Evolutionary conservation across 2,888 invertebrate genomes (phyloP).

Genomic region (Shargacucullia verbasci): DNA sequence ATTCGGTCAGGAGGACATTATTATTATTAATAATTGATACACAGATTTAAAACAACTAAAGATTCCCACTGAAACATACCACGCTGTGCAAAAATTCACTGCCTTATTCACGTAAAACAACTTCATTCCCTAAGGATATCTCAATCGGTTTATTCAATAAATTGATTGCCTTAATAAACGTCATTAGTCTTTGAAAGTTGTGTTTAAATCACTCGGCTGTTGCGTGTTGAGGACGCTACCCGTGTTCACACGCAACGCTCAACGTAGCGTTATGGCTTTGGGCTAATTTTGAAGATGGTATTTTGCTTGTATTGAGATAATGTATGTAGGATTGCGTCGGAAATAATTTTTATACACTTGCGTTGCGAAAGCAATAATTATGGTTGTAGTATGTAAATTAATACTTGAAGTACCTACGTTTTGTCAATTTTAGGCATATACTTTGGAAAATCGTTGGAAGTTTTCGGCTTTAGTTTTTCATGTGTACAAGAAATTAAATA

Average conservation of each 20-base stretch:
- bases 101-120: constrained; percentile 37
- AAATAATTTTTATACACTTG: background rate
- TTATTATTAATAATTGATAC: too few species aligned
- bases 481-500: too few species aligned
- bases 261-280: constrained; percentile 48
- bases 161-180: constrained; percentile 85
- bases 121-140: constrained; percentile 70
- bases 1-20: too few species aligned
- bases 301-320: constrained; percentile 34
- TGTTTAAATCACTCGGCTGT: constrained; percentile 79
- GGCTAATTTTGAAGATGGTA: constrained; percentile 51
- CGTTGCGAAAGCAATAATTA: too few species aligned
- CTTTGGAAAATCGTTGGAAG: too few species aligned
- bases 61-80: too few species aligned
- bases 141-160: constrained; percentile 82
- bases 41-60: too few species aligned
- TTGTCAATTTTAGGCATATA: too few species aligned
- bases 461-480: too few species aligned
- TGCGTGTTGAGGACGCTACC: constrained; percentile 79
- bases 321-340: constrained; percentile 2
- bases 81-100: background rate
- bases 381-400: too few species aligned
- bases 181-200: constrained; percentile 83
- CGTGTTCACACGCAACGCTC: constrained; percentile 79
- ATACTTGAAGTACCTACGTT: too few species aligned